These are phyloP conservation scores for Nyctalus aviator DNA, from an alignment of 2,797 vertebrate species.

Conservation along the genomic window DNA sequence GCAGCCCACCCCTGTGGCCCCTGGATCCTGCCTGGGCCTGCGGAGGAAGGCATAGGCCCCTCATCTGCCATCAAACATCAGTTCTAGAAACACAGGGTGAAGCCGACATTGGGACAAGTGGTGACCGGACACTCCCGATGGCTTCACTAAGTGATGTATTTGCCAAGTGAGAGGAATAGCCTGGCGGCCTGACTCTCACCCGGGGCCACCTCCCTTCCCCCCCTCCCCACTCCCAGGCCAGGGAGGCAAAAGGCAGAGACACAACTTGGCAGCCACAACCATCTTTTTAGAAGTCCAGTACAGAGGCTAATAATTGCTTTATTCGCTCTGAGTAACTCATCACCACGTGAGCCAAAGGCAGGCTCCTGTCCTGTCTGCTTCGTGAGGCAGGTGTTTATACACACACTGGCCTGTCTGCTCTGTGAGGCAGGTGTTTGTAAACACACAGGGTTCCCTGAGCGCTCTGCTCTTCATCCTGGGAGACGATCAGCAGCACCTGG, in stretches of 20 bases:
- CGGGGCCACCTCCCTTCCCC: rapidly evolving
- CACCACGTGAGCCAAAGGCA: not conserved
- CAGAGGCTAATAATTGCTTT: not conserved
- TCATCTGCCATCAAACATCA: not conserved
- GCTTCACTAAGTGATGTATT: not conserved
- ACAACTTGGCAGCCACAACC: no score
- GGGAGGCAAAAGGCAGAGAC: not conserved
- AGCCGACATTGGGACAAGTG: not conserved
- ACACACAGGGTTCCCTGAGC: rapidly evolving
- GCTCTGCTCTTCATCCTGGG: conserved; percentile 73
- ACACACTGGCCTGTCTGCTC: not conserved
- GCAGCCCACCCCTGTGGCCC: rapidly evolving
- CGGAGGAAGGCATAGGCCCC: not conserved
- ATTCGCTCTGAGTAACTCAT: not conserved
- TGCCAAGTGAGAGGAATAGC: not conserved
- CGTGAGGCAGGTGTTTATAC: not conserved
- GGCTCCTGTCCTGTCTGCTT: conserved; percentile 16
- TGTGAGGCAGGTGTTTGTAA: not conserved
- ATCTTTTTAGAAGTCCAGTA: not conserved
- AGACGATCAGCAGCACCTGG: conserved; percentile 79
- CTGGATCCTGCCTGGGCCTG: not conserved
- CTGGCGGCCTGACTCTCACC: not conserved
- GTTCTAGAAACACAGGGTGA: not conserved
- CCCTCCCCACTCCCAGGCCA: rapidly evolving
- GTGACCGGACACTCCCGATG: not conserved